Base-by-base conservation (phyloP, 2,888 invertebrate genomes). In the Taenaris catops region DNA sequence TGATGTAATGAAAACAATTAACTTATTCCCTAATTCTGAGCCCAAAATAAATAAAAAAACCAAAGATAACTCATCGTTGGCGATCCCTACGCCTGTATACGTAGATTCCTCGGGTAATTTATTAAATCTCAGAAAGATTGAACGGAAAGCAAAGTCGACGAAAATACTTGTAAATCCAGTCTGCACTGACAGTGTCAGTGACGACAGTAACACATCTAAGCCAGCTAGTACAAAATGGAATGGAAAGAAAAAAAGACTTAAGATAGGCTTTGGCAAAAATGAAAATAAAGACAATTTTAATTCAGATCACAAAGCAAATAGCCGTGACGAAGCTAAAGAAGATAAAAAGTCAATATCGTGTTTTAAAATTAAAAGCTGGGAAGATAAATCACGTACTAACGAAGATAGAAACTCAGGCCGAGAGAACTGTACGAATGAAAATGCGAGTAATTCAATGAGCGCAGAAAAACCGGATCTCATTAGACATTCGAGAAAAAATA, bases 121-220 rank as follows among this genome's bases (percentile, higher is more conserved):
- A 35, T 57, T 87, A 32, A 84, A 79, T 54, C 58, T 86, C 8
- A 71, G 75, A 42, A 83, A 80, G 55, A 84, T 87, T 47, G 86
- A 84, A 66, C 65, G 76, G 35, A 79, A 65, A 61, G 71, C 81
- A 1, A 84, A 86, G 52, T 83, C 86, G 34, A 87, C 87, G 26
- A 87, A 86, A 64, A 87, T 87, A 48, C 61, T 83, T 46, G 86
- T 84, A 16, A 87, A 87, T 50, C 86, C 87, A 9, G 81, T 73
- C 25, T 84, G 81, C 43, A 68, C 76, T n/a, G 87, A 86, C 42
- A 72, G 63, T 46, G 48, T 80, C 9, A 83, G 83, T 40, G 83
- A 84, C 48, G 86, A 86, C 41, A 81, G 80, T 46, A 67, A 70
- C 64, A 68, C 67, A 45, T 69, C 74, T 35, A 79, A 75, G 58